A percentile compares a stretch with the other conserved stretches of the same genome.
Conservation (phyloP, 37 sponge, comb jelly and placozoan genomes). For the Aphrocallistes beatrix region DNA sequence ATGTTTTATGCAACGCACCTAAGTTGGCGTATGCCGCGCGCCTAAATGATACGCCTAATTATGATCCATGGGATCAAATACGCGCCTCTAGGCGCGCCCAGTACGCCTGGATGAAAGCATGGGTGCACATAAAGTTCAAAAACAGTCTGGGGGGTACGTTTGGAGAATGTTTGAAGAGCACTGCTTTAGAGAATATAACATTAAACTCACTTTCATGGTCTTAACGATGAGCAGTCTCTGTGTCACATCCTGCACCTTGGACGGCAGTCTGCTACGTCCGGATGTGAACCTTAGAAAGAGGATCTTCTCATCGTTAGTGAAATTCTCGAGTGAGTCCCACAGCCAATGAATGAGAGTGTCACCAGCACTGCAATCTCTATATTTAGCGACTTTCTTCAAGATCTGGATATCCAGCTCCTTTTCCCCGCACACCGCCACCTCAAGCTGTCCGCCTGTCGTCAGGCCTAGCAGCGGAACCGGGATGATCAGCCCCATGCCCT, state of each 20-base stretch:
- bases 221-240: conserved; percentile 74
- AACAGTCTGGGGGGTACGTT: too few relatives aligned
- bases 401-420: conserved; percentile 56
- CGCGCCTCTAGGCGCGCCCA: too few relatives aligned
- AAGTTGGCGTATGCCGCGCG: too few relatives aligned
- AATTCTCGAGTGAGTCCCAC: conserved; percentile 67
- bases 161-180: too few relatives aligned
- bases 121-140: too few relatives aligned
- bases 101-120: too few relatives aligned
- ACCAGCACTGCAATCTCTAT: conserved; percentile 5
- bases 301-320: conserved; percentile 54
- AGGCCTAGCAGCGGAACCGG: conserved; percentile 76
- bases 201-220: conserved; percentile 49
- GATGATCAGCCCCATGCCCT: conserved; percentile 67
- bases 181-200: too few relatives aligned
- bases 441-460: conserved; percentile 47
- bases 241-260: conserved; percentile 56
- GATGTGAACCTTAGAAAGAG: conserved; percentile 70
- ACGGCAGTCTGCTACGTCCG: conserved; percentile 70
- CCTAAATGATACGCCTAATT: too few relatives aligned
- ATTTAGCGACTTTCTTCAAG: conserved; percentile 72
- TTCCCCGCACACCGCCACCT: conserved; percentile 57
- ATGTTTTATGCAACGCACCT: too few relatives aligned
- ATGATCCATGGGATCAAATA: too few relatives aligned
- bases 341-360: conserved; percentile 62